Evolutionary conservation across 2,888 invertebrate genomes (phyloP).

Genomic region (Drosophila colorata): DNA sequence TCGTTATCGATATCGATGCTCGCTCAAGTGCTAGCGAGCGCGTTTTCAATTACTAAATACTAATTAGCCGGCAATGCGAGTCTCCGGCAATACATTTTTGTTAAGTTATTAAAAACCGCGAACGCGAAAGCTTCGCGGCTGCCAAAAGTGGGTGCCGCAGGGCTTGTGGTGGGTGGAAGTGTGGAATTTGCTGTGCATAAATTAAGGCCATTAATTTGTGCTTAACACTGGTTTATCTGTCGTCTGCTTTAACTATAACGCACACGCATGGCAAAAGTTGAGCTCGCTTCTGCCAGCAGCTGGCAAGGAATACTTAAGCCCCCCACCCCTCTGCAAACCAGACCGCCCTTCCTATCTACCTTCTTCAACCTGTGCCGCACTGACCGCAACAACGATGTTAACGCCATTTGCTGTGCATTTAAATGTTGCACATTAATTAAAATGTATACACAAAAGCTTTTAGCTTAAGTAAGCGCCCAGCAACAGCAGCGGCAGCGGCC

Average conservation of each 20-base stretch:
- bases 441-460: slow-evolving; percentile 80
- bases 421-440: slow-evolving; percentile 81
- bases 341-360: neutral
- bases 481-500: slow-evolving; percentile 4
- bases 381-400: slow-evolving; percentile 49
- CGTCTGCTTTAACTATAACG: slow-evolving; percentile 65
- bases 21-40: slow-evolving; percentile 45
- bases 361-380: slow-evolving; percentile 28
- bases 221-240: slow-evolving; percentile 77
- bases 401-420: slow-evolving; percentile 72
- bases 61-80: slow-evolving; percentile 68
- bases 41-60: slow-evolving; percentile 79
- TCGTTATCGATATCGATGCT: slow-evolving; percentile 45
- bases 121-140: slow-evolving; percentile 18
- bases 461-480: slow-evolving; percentile 76
- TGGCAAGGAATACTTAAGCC: slow-evolving; percentile 9
- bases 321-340: neutral
- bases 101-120: slow-evolving; percentile 74
- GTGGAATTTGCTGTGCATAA: slow-evolving; percentile 57
- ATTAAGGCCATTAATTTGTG: slow-evolving; percentile 78
- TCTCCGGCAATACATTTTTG: slow-evolving; percentile 71
- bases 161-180: slow-evolving; percentile 5
- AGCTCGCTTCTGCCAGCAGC: neutral
- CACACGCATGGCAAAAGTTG: slow-evolving; percentile 55
- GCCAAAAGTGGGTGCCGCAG: slow-evolving; percentile 1